phyloP scores from a whole-genome alignment of 2,113 vertebrate genomes.

The Desmodus rotundus region DNA sequence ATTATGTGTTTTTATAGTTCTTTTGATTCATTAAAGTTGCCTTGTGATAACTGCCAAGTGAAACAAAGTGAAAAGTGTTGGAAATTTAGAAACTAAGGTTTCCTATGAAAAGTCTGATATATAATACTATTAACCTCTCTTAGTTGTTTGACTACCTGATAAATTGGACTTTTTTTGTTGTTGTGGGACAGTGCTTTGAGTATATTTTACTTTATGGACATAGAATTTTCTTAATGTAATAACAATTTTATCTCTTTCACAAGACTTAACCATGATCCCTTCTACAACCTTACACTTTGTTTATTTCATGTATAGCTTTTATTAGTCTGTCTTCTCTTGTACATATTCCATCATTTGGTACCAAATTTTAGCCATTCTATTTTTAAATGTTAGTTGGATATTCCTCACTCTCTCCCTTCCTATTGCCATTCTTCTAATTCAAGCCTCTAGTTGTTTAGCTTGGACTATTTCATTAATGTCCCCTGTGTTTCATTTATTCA shows the following conservation, averaged over 20 bases:
- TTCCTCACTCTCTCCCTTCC: not conserved
- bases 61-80: conserved; percentile 51
- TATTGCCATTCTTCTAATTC: not conserved
- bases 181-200: not conserved
- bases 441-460: not conserved
- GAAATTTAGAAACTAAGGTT: conserved; percentile 68
- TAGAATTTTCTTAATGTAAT: not conserved
- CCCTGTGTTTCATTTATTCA: not conserved
- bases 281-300: not conserved
- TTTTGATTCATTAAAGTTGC: conserved; percentile 13
- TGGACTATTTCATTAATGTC: not conserved
- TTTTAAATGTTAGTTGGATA: not conserved
- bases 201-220: conserved; percentile 39
- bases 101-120: conserved; percentile 41
- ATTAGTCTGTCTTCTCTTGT: not conserved
- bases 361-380: not conserved
- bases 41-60: conserved; percentile 49
- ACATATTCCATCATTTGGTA: not conserved
- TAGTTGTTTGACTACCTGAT: conserved; percentile 57
- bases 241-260: not conserved
- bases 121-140: conserved; percentile 51
- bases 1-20: not conserved
- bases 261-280: not conserved
- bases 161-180: not conserved
- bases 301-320: not conserved